Base-by-base conservation (phyloP, 2,797 vertebrate species). In the Galaxias olidus region DNA sequence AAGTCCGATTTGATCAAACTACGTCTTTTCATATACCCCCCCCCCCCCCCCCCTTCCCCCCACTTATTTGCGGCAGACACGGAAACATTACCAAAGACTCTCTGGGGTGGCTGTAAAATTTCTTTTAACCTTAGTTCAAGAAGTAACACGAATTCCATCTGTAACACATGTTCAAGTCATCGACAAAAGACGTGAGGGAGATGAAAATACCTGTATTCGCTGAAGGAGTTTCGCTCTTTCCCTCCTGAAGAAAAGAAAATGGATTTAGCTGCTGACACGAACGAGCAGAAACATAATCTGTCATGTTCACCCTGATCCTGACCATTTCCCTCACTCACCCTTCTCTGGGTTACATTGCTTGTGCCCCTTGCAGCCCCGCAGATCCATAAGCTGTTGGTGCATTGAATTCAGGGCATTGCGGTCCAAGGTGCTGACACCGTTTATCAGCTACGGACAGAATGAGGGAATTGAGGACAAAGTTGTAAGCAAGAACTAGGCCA, bases 271-370 rank as follows among this genome's bases (percentile, higher is more conserved):
- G 66, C 56, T 18, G 62, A 50, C 40, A 8, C 53, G 67, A 70
- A 63, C 50, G 13, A 66, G 47, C 14, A 13, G 41, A 67, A 61
- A 73, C 43, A 8, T 44, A 52, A 75, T 76, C 49, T 59, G 70
- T 82, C 72, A 71, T 12, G 48, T 78, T 73, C 70, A 5, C 20
- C 5, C 66, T 65, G 54, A 47, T 8, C 42, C 10, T 48, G 54
- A 57, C 3, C 58, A 20, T 58, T 51, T 82, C 7, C 50, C 45
- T 73, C 55, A 69, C 90, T 88, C 86, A 98, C 97, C 96, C 60
- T 95, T 92, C 69, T 97, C 96, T 63, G 92, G 91, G 85, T 95
- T 97, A 78, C 97, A 99, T 20, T 97, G 96, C 74, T 95, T 96
- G 63, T 94, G 94, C 14, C 97, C 97, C 82, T 93, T 96, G 87